phyloP scores from a whole-genome alignment of 2,797 vertebrate species.

The Esox masquinongy region DNA sequence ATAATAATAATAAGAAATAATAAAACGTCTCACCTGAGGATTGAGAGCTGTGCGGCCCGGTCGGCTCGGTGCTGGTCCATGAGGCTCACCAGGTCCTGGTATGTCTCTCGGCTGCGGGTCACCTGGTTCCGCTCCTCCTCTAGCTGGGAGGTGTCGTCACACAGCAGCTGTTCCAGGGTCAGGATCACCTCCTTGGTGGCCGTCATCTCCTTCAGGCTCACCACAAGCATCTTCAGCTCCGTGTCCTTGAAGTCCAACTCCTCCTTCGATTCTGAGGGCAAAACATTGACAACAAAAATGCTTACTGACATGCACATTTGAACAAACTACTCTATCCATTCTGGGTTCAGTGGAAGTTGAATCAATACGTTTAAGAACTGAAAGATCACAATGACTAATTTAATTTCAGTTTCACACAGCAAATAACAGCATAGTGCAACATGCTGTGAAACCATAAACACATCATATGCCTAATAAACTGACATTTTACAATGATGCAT shows the following conservation, averaged over 20 bases:
- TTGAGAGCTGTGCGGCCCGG: slow-evolving; percentile 77
- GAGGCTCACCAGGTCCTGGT: slow-evolving; percentile 82
- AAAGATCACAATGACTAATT: too few species aligned
- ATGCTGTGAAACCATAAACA: too few species aligned
- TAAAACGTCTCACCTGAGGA: slow-evolving; percentile 74
- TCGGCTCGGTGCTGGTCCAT: slow-evolving; percentile 84
- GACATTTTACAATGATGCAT: too few species aligned
- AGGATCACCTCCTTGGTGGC: slow-evolving; percentile 84
- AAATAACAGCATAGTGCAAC: too few species aligned
- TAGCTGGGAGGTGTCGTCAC: slow-evolving; percentile 58
- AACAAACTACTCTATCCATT: too few species aligned
- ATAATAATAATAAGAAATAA: background rate
- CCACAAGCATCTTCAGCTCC: slow-evolving; percentile 74
- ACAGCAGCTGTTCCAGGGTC: slow-evolving; percentile 86
- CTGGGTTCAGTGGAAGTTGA: too few species aligned
- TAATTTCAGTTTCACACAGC: too few species aligned
- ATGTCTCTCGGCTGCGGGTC: slow-evolving; percentile 78
- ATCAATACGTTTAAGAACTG: too few species aligned
- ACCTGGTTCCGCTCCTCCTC: slow-evolving; percentile 70
- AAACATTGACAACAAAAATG: background rate
- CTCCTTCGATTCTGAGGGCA: slow-evolving; percentile 56
- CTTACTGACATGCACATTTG: too few species aligned
- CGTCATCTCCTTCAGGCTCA: slow-evolving; percentile 72
- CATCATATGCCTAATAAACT: too few species aligned
- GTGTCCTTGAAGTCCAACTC: slow-evolving; percentile 73